Base-by-base conservation (phyloP, 2,888 invertebrate species). In the Chorisops tibialis region DNA sequence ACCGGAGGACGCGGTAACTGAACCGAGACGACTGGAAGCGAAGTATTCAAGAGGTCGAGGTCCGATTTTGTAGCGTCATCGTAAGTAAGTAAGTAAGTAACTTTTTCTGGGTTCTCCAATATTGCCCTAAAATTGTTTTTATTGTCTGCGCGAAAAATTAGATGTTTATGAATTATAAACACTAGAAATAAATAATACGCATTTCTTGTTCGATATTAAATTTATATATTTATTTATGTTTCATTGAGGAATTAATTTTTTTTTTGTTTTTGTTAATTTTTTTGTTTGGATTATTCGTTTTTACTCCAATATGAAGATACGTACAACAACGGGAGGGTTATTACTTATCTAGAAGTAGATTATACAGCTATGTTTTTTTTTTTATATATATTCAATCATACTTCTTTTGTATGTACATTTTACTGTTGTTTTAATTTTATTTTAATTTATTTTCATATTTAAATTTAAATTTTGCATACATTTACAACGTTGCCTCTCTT, bases 231-330 rank as follows among this genome's bases (percentile, higher is more conserved):
- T 35, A 19, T 35, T 50, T 50, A n/a, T 21, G 19, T 48, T 48
- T 48, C n/a, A 11, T 48, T 21, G n/a, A 48, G 9, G 4, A 18
- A 11, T 7, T 18, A 18, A 5, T 19, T 16, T 22, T 39, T 21
- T 54, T 24, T 47, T n/a, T 24, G 3, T 35, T 48, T 59, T 21
- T 19, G 14, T 39, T n/a, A 48, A 30, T 41, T 49, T 41, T 60
- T 38, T 38, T 52, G 14, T 3, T 60, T 60, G 21, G 41, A 39
- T 60, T 60, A 48, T 24, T 60, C 38, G 38, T 37, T 39, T 63
- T 64, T 64, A 66, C 66, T 66, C 66, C 66, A 66, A 66, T 66
- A 66, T 66, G 66, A 64, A 66, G 66, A 61, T 66, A 66, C 66
- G 59, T 56, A 59, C 49, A 59, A 63, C 63, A 62, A 64, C 61